Evolutionary conservation across 2,888 invertebrate species (phyloP).

Genomic region (Idaea biselata): DNA sequence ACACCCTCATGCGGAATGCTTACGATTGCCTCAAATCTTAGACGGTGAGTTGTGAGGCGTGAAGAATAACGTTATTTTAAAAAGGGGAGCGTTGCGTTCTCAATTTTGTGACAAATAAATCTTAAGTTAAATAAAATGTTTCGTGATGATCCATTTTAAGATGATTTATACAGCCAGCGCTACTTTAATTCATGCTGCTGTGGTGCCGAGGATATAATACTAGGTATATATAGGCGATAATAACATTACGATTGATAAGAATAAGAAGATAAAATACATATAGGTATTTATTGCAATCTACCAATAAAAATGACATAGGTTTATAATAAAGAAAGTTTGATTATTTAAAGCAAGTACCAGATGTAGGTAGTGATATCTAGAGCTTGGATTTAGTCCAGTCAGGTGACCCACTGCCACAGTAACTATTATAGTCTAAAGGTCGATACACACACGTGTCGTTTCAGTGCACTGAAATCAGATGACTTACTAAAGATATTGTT

Average conservation of each 20-base stretch:
- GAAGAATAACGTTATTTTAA: too few relatives aligned
- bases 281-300: too few relatives aligned
- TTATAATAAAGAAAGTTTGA: neutral
- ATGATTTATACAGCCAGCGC: too few relatives aligned
- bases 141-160: too few relatives aligned
- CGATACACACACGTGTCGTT: conserved; percentile 11
- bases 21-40: conserved; percentile 8
- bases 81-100: too few relatives aligned
- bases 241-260: too few relatives aligned
- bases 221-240: too few relatives aligned
- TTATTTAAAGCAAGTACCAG: neutral
- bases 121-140: too few relatives aligned
- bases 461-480: neutral
- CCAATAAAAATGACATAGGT: neutral
- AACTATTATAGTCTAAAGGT: conserved; percentile 27
- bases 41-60: neutral
- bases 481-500: neutral
- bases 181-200: too few relatives aligned
- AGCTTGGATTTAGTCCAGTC: conserved; percentile 47
- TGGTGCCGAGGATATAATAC: too few relatives aligned
- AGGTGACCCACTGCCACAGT: conserved; percentile 35
- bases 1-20: conserved; percentile 4
- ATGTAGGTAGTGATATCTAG: neutral
- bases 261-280: too few relatives aligned
- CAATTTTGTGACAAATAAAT: too few relatives aligned